Evolutionary conservation across 2,113 vertebrate species (phyloP), one percentile per base, ranked within the genome.

Genomic region (Stigmatopora argus): DNA sequence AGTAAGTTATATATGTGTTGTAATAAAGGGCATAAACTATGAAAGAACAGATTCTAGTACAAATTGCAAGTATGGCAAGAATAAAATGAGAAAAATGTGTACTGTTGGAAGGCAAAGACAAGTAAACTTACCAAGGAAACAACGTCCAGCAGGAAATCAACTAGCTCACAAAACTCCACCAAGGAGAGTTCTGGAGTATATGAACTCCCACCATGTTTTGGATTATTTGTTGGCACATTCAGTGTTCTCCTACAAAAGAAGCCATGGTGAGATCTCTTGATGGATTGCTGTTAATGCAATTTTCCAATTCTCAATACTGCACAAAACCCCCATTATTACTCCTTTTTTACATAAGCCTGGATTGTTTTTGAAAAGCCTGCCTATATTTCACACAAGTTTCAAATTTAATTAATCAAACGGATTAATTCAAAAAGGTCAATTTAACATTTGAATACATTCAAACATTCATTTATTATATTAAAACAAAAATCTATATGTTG

Each of bases 101-200:
- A 19, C 19, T 55, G 53, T 13, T 55, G 13, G 26, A 31, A 55
- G 12, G 3, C 47, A 49, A 47, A 19, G 1, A 26, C 1, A 66
- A 5, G 48, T 38, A 21, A 26, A 55, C 95, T 95, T 92, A 99
- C 97, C 96, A 99, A 91, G 84, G 97, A 99, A 78, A 99, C 96
- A 68, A 99, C 96, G 88, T 99, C 97, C 92, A 99, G 89, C 65
- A 99, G 92, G 90, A 99, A 99, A 90, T 98, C 96, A 57, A 97
- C 94, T 76, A 99, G 90, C 73, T 94, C 91, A 90, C 96, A 98
- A 89, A 99, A 98, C 88, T 92, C 96, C 80, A 92, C 91, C 82
- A 99, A 88, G 23, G 93, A 93, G 62, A 93, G 92, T 31, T 93
- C 92, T 74, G 92, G 86, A 4, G 89, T 83, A 31, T 92, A 90